Evolutionary conservation across 1,140 invertebrate genomes (phyloP), one percentile per base, ranked within the genome.

Genomic region (Eurytemora carolleeae): DNA sequence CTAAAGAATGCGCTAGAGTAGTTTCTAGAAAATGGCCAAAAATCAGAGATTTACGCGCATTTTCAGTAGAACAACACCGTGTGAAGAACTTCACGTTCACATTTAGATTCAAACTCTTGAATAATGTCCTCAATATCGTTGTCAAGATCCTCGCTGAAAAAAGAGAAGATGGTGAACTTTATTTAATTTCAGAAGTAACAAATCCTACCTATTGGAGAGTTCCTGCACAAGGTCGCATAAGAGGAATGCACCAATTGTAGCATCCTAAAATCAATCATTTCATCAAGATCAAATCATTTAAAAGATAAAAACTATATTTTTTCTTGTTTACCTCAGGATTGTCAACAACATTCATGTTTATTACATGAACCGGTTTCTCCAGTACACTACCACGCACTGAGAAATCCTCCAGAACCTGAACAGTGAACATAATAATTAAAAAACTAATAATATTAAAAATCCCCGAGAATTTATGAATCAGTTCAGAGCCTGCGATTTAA

Each of bases 111-210:
- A 76, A 95, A 97, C 67, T 95, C 88, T 69, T 93, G 87, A 26
- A 98, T 75, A 60, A 98, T 75, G 77, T 97, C 90, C 74, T 98
- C 94, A 68, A 98, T 93, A 70, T 98, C 93, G 78, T 98, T 94
- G 69, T 99, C 95, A 65, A 98, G 75, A 72, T 98, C 94, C 55
- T 90, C 85, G 67, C 85, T 86, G 71, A 86, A 81, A 7, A 85
- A 79, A 72, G 98, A 76, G 87, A 92, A 72, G 18, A 78, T n/a
- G n/a, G n/a, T n/a, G n/a, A n/a, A n/a, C n/a, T n/a, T n/a, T n/a
- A n/a, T n/a, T n/a, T n/a, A n/a, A n/a, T n/a, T n/a, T n/a, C n/a
- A n/a, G n/a, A n/a, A n/a, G n/a, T n/a, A n/a, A n/a, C n/a, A n/a
- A n/a, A n/a, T n/a, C n/a, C n/a, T 44, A 44, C 31, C 31, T 44